Base-by-base conservation (phyloP, 2,888 invertebrate genomes). In the Busseola fusca region DNA sequence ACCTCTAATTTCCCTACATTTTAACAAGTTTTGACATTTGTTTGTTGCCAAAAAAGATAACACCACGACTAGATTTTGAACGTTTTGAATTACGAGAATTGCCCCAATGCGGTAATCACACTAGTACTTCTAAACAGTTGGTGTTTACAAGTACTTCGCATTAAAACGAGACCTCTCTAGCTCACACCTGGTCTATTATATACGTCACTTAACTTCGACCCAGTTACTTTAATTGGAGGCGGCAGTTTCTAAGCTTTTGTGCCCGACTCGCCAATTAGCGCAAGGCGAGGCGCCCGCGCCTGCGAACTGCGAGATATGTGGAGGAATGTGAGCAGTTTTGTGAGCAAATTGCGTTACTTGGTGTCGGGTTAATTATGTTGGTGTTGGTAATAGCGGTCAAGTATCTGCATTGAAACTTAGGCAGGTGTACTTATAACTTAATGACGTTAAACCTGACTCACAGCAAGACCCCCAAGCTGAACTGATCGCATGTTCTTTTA, bases 201-300 rank as follows among this genome's bases (percentile, higher is more conserved):
- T 81, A 74, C 73, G 72, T 74, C 72, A 81, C 74, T 83, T 81
- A 76, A 30, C 52, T 54, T 54, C 79, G 84, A 84, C 84, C 84
- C 40, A 79, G 76, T 78, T 78, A 66, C 62, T 68, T 74, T 82
- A 84, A 84, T 86, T 84, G 84, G 80, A 62, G 68, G 25, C 68
- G 27, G 60, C 52, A 70, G 73, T 83, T 83, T 81, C 81, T 81
- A 72, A 66, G 68, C 78, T 74, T 74, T 83, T 83, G 72, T 76
- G 76, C 67, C 50, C 37, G 42, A 1, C 45, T 56, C 56, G 71
- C 82, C 86, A 85, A 84, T 85, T 84, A 84, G 73, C n/a, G 48
- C 25, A 18, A 45, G 48, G 57, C 58, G 54, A 25, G 57, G 64
- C 52, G 37, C 63, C 16, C n/a, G 57, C 57, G 63, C 63, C 57